Evolutionary conservation across 2,113 vertebrate genomes (phyloP), one percentile per base, ranked within the genome.

Genomic region (Microtus richardsoni): DNA sequence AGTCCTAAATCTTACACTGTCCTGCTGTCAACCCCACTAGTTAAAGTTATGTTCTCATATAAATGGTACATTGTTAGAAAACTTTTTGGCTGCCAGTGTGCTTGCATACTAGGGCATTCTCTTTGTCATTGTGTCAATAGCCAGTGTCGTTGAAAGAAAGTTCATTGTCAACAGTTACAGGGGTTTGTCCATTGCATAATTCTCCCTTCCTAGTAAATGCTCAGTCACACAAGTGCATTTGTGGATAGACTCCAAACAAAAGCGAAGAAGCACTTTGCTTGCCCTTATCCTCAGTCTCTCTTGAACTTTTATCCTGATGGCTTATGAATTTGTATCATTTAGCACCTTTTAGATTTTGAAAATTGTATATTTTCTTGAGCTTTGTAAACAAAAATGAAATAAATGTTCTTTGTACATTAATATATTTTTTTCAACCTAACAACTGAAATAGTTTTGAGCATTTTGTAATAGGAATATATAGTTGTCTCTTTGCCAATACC

Each of bases 71-170:
- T 36, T 87, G 11, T 66, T 54, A 13, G 7, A 26, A 85, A 8
- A n/a, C 47, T 26, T 12, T 82, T 54, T 52, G 54, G 64, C n/a
- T 89, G 47, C 39, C 66, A 9, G 0, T 60, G 33, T 22, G 0
- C 70, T 71, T 80, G 58, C 4, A 54, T 39, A 47, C 13, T 4
- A 17, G 52, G 28, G 12, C 47, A 11, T 58, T 66, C 70, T 70
- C 36, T 60, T 6, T 91, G 73, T 83, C 93, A 47, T 39, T 41
- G 22, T 90, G 41, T 17, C 30, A 64, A 6, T 64, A 44, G 39
- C 49, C 33, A 49, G 7, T 85, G 79, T 75, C 79, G 13, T 66
- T 88, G 91, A 89, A 90, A 64, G 93, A 84, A n/a, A 78, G 89
- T 85, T 19, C 16, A 3, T 33, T 60, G 36, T 22, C 49, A 28